Base-by-base conservation (phyloP, 2,888 invertebrate species). In the Limnephilus auricula region DNA sequence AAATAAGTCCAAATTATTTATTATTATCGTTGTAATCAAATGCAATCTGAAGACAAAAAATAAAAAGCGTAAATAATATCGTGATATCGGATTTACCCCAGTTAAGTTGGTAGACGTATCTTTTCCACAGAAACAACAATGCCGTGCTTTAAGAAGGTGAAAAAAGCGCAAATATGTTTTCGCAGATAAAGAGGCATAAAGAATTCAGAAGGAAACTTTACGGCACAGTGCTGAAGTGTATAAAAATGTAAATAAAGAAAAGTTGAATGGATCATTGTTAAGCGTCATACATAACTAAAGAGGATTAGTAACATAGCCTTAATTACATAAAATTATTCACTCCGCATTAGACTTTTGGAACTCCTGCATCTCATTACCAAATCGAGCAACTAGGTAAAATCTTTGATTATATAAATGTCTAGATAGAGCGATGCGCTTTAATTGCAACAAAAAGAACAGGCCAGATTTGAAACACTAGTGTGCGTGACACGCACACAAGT, bases 211-310 rank as follows among this genome's bases (percentile, higher is more conserved):
- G 65, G 9, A n/a, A 65, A 65, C 65, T 65, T 65, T 65, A 65
- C 65, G 65, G 65, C 65, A n/a, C 65, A 65, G 65, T 65, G 65
- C 65, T n/a, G n/a, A n/a, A 65, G 65, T 65, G 65, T 65, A n/a
- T 65, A 65, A n/a, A 65, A 65, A 65, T n/a, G 65, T 65, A 65
- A 65, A 65, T 65, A 65, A 65, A 25, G 65, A 65, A 65, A 65
- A 65, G 6, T 65, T 65, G 65, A 65, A 25, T 25, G 9, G 65
- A 65, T 65, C 65, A 65, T 25, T 25, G 65, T 25, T n/a, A 65
- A 25, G 65, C 25, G 6, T 6, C 25, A n/a, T 18, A 65, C 25
- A n/a, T 18, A 65, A 65, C 6, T 65, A 65, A 65, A 65, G 65
- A 65, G 65, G n/a, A n/a, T 65, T 65, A 25, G 65, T 65, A 4